Conservation (phyloP, 2,797 vertebrate species). For the Clangula hyemalis region DNA sequence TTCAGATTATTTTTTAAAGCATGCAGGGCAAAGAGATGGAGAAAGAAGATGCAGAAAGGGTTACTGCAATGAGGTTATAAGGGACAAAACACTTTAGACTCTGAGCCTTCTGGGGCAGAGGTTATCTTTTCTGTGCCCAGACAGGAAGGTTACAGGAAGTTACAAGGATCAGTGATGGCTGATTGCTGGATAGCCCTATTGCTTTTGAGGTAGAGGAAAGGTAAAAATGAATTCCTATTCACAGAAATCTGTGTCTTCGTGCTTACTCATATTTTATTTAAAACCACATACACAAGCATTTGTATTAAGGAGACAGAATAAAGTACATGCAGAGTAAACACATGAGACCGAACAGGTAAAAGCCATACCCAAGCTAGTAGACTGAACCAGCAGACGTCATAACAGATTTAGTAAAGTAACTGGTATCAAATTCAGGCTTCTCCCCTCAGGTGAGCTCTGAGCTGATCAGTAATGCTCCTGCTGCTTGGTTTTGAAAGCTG, state of each 20-base stretch:
- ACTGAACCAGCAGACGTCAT: neutral
- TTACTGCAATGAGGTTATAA: neutral
- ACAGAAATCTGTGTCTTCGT: neutral
- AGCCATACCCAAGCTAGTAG: neutral
- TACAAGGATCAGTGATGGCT: slow-evolving; percentile 42
- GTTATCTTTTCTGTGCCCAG: slow-evolving; percentile 60
- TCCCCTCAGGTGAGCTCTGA: slow-evolving; percentile 21
- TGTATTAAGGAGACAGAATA: neutral
- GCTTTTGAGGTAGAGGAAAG: slow-evolving; percentile 23
- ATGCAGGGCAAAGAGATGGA: neutral
- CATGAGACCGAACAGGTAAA: neutral
- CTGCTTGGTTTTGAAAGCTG: neutral
- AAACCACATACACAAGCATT: neutral
- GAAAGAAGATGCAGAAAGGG: slow-evolving; percentile 17
- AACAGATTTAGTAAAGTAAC: neutral
- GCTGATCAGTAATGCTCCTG: neutral
- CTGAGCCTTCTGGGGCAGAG: slow-evolving; percentile 32
- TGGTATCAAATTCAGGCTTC: neutral
- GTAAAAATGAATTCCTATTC: neutral
- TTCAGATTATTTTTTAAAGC: neutral
- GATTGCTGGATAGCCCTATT: neutral
- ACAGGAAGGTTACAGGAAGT: slow-evolving; percentile 69
- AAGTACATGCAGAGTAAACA: neutral
- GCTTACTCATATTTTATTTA: neutral
- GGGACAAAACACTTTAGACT: neutral